Evolutionary conservation across 2,888 invertebrate species (phyloP).

Genomic region (Pterostichus madidus): DNA sequence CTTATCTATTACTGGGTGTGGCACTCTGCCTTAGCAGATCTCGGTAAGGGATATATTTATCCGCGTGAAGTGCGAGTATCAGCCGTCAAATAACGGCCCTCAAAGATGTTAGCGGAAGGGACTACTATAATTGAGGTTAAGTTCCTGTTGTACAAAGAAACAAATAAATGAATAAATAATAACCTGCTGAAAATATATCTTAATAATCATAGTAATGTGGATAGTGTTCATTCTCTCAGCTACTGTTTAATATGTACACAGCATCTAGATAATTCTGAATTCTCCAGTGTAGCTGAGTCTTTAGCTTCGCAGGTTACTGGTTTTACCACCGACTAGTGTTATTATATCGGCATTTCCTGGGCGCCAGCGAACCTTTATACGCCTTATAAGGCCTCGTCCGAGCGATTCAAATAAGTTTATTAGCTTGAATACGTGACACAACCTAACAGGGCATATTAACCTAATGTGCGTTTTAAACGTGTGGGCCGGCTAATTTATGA

Average conservation of each 20-base stretch:
- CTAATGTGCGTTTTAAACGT: too few relatives aligned
- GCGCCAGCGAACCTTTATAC: conserved; percentile 51
- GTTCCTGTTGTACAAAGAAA: too few relatives aligned
- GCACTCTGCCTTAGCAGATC: too few relatives aligned
- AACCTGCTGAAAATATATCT: not conserved
- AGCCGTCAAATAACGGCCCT: too few relatives aligned
- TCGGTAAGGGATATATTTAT: too few relatives aligned
- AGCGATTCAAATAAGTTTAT: conserved; percentile 59
- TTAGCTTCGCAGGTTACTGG: not conserved
- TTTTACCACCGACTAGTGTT: conserved; percentile 20
- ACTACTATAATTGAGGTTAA: too few relatives aligned
- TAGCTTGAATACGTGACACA: conserved; percentile 43
- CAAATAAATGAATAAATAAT: not conserved
- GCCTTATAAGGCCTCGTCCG: conserved; percentile 52
- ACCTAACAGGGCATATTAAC: not conserved
- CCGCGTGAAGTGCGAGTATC: too few relatives aligned
- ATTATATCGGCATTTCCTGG: conserved; percentile 62
- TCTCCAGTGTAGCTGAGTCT: not conserved
- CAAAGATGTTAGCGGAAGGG: too few relatives aligned
- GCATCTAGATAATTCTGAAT: too few relatives aligned
- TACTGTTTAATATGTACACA: too few relatives aligned
- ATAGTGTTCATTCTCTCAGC: not conserved
- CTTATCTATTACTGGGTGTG: too few relatives aligned
- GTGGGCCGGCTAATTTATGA: too few relatives aligned
- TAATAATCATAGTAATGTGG: not conserved